These are phyloP conservation scores for Drosophila obscura DNA, from an alignment of 1,140 invertebrate genomes.

Conservation along the genomic window DNA sequence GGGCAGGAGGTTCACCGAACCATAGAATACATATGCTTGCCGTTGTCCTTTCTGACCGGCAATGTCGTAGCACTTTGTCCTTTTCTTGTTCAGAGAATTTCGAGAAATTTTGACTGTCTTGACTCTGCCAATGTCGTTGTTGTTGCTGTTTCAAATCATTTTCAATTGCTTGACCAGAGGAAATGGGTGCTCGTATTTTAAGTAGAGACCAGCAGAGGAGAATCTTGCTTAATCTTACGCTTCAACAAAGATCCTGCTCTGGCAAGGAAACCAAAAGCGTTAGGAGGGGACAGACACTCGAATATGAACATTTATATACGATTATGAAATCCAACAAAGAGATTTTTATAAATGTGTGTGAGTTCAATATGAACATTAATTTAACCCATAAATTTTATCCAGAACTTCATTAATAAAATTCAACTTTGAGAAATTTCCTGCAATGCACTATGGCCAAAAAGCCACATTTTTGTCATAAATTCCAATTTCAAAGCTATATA, in stretches of 20 bases:
- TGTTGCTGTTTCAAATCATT: constrained; percentile 61
- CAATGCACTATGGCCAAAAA: too few relatives aligned
- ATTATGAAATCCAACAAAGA: too few relatives aligned
- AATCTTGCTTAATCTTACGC: constrained; percentile 76
- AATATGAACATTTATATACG: neutral
- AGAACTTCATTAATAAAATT: too few relatives aligned
- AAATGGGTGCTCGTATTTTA: constrained; percentile 80
- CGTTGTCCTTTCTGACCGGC: constrained; percentile 77
- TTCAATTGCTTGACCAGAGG: constrained; percentile 78
- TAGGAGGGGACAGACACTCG: constrained; percentile 5
- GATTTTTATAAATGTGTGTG: constrained; percentile 27
- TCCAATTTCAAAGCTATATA: neutral
- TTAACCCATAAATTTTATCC: too few relatives aligned
- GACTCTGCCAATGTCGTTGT: constrained; percentile 50
- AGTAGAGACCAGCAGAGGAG: constrained; percentile 61
- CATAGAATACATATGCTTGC: constrained; percentile 79
- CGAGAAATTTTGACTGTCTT: constrained; percentile 78
- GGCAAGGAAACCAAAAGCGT: neutral
- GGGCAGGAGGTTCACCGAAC: constrained; percentile 33
- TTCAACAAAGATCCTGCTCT: constrained; percentile 57
- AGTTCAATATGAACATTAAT: too few relatives aligned
- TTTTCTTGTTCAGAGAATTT: constrained; percentile 79
- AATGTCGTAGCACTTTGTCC: constrained; percentile 74
- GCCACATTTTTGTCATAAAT: too few relatives aligned
- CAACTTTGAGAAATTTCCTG: too few relatives aligned